phyloP scores from a whole-genome alignment of 2,113 vertebrate species.

The Clinocottus analis region DNA sequence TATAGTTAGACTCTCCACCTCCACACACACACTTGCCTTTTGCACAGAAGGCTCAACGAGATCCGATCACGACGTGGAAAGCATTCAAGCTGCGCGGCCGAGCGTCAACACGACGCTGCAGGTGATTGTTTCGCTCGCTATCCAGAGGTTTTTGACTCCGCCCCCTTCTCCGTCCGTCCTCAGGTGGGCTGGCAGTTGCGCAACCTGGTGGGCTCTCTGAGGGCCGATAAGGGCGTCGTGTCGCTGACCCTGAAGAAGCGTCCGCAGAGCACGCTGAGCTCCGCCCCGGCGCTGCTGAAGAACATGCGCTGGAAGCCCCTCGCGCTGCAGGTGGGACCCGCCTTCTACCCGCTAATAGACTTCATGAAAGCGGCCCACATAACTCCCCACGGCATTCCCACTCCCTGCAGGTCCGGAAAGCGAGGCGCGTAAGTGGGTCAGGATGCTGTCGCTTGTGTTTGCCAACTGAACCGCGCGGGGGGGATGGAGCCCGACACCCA shows the following conservation, averaged over 20 bases:
- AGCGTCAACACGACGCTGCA: not conserved
- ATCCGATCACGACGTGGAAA: constrained; percentile 68
- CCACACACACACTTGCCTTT: constrained; percentile 68
- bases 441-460: constrained; percentile 56
- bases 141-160: constrained; percentile 22
- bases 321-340: constrained; percentile 92
- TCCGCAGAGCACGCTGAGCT: constrained; percentile 99
- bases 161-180: constrained; percentile 71
- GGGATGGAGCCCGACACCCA: constrained; percentile 31
- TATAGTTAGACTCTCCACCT: constrained; percentile 75
- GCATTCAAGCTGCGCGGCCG: constrained; percentile 45
- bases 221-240: constrained; percentile 98
- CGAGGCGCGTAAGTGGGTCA: constrained; percentile 77
- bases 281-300: constrained; percentile 99
- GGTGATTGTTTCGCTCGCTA: constrained; percentile 10
- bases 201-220: constrained; percentile 99
- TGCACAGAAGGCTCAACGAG: constrained; percentile 61
- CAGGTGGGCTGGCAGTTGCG: constrained; percentile 99
- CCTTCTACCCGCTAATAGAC: constrained; percentile 64
- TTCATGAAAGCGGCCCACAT: constrained; percentile 72
- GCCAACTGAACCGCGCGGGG: constrained; percentile 40
- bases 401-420: constrained; percentile 38
- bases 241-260: constrained; percentile 99
- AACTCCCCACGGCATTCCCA: constrained; percentile 36
- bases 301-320: constrained; percentile 99